Conservation (phyloP, 92 coral and sea anemone genomes). For the Phenganax stokvisi region DNA sequence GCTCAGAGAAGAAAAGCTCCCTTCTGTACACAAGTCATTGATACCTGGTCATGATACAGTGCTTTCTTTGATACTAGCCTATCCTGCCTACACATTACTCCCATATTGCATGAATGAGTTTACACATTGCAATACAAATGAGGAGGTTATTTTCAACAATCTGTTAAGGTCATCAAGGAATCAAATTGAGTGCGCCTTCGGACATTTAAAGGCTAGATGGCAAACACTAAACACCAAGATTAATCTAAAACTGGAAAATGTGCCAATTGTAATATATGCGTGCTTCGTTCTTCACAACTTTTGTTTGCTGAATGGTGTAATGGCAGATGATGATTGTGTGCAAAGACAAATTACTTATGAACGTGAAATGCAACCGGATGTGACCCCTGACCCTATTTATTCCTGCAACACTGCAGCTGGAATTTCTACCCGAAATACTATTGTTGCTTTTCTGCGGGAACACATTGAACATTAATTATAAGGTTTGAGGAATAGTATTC, state of each 20-base stretch:
- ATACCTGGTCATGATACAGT: neutral
- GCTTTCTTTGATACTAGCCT: slow-evolving; percentile 23
- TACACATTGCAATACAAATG: slow-evolving; percentile 33
- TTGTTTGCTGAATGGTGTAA: neutral
- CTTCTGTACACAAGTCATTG: neutral
- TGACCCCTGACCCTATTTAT: slow-evolving; percentile 10
- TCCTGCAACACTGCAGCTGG: slow-evolving; percentile 3
- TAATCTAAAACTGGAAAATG: slow-evolving; percentile 19
- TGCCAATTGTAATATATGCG: neutral
- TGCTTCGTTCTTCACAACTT: neutral
- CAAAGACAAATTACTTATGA: neutral
- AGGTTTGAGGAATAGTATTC: neutral
- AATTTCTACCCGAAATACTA: neutral
- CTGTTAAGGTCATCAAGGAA: slow-evolving; percentile 28
- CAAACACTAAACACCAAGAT: slow-evolving; percentile 27
- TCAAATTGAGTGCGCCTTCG: slow-evolving; percentile 35
- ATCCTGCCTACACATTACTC: slow-evolving; percentile 42
- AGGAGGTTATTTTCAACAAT: slow-evolving; percentile 41
- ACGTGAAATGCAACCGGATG: neutral
- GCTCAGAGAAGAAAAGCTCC: neutral
- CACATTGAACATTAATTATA: slow-evolving; percentile 6
- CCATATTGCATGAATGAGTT: slow-evolving; percentile 38
- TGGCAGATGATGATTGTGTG: slow-evolving; percentile 3
- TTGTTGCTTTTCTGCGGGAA: neutral
- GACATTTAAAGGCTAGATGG: slow-evolving; percentile 29